These are phyloP conservation scores for Tenualosa ilisha DNA, from an alignment of 2,797 vertebrate genomes.

Conservation along the genomic window DNA sequence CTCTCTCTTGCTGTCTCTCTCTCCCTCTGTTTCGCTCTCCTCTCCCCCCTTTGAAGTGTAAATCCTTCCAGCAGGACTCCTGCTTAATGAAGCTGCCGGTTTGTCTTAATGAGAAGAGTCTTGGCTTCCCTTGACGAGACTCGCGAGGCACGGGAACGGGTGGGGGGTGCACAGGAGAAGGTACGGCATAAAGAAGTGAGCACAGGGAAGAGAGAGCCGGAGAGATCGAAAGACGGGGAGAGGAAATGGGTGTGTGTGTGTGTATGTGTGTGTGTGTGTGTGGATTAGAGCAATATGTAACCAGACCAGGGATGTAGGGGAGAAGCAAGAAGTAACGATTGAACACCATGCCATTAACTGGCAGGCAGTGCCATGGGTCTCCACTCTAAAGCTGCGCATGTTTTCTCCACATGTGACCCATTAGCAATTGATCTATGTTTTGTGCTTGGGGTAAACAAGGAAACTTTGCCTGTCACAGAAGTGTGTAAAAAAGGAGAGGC, in stretches of 20 bases:
- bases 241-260: not conserved
- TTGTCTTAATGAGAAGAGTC: slow-evolving; percentile 53
- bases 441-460: not conserved
- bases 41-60: slow-evolving; percentile 52
- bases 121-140: slow-evolving; percentile 41
- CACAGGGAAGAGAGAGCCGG: not conserved
- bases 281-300: not conserved
- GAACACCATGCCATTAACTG: not conserved
- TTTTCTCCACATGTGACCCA: too few relatives aligned
- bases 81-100: slow-evolving; percentile 53
- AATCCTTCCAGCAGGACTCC: slow-evolving; percentile 51
- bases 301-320: not conserved
- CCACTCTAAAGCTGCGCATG: not conserved
- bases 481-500: not conserved
- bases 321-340: not conserved
- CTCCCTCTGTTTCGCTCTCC: slow-evolving; percentile 38
- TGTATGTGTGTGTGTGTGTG: not conserved
- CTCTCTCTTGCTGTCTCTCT: slow-evolving; percentile 28
- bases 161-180: not conserved
- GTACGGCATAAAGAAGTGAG: not conserved
- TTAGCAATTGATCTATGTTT: not conserved
- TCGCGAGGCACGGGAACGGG: not conserved
- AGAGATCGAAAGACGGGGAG: slow-evolving; percentile 24
- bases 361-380: not conserved
- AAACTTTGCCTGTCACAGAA: not conserved